Evolutionary conservation across 1,140 invertebrate genomes (phyloP).

Genomic region (Drosophila lowei): DNA sequence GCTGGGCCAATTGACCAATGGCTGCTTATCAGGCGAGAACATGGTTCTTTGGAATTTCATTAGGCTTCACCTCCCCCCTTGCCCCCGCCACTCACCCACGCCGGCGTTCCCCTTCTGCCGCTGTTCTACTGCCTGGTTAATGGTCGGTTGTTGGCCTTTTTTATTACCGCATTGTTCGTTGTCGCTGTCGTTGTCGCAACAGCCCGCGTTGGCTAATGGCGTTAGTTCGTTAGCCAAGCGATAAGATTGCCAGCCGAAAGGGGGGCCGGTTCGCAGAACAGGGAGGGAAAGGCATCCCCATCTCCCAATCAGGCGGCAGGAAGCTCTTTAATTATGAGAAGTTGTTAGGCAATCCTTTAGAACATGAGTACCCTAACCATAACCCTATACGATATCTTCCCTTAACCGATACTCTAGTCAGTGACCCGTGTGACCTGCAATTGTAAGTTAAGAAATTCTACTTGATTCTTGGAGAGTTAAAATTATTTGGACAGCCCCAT

Average conservation of each 20-base stretch:
- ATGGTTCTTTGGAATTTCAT: slow-evolving; percentile 82
- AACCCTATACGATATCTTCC: no score
- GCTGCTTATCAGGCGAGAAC: slow-evolving; percentile 82
- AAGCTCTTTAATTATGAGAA: slow-evolving; percentile 46
- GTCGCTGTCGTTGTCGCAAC: slow-evolving; percentile 44
- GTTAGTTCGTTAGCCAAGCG: slow-evolving; percentile 77
- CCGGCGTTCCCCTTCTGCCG: background rate
- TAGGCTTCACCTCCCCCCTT: slow-evolving; percentile 52
- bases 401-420: no score
- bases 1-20: slow-evolving; percentile 73
- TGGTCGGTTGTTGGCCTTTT: slow-evolving; percentile 66
- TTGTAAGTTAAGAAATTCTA: no score
- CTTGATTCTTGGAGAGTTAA: no score
- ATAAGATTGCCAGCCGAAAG: slow-evolving; percentile 59
- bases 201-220: slow-evolving; percentile 67
- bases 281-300: no score
- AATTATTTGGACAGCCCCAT: no score
- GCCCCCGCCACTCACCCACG: background rate
- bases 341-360: background rate
- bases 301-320: slow-evolving; percentile 3
- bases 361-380: no score
- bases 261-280: background rate
- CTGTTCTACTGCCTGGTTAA: slow-evolving; percentile 35
- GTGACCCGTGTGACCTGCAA: no score
- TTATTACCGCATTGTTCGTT: slow-evolving; percentile 62